Conservation (phyloP, 2,888 invertebrate species). For the Leptura quadrifasciata region DNA sequence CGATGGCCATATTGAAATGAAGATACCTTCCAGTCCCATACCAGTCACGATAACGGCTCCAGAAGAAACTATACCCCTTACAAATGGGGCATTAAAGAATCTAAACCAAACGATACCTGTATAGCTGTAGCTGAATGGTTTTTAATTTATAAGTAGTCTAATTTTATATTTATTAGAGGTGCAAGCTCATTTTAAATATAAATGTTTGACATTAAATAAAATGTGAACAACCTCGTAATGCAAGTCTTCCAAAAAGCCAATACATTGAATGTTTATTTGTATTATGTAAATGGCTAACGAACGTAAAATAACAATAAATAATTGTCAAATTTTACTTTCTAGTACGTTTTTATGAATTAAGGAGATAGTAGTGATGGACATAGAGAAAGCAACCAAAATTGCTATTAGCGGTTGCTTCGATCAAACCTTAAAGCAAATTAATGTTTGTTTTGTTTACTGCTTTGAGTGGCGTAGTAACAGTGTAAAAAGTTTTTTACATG, state of each 20-base stretch:
- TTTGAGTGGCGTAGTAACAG: neutral
- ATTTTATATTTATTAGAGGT: constrained; percentile 15
- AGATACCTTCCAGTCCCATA: constrained; percentile 70
- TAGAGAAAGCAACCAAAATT: neutral
- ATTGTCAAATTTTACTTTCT: neutral
- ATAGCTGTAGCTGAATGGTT: constrained; percentile 24
- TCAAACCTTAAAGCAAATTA: neutral
- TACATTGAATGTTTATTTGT: neutral
- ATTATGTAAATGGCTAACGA: neutral
- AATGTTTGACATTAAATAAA: neutral
- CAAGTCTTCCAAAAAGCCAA: constrained; percentile 2
- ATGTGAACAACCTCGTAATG: neutral
- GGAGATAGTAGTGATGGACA: neutral
- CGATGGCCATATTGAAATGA: constrained; percentile 76
- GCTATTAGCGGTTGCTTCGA: neutral
- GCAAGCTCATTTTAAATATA: constrained; percentile 14
- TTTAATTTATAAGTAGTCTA: constrained; percentile 28
- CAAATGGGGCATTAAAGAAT: constrained; percentile 57
- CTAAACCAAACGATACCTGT: constrained; percentile 43
- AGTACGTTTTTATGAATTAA: neutral
- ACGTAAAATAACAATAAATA: neutral
- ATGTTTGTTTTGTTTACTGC: neutral
- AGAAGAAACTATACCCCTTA: constrained; percentile 64
- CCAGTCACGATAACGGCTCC: constrained; percentile 73
- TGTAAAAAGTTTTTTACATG: neutral